phyloP scores from a whole-genome alignment of 2,888 invertebrate genomes.

The Brachypterus glaber region DNA sequence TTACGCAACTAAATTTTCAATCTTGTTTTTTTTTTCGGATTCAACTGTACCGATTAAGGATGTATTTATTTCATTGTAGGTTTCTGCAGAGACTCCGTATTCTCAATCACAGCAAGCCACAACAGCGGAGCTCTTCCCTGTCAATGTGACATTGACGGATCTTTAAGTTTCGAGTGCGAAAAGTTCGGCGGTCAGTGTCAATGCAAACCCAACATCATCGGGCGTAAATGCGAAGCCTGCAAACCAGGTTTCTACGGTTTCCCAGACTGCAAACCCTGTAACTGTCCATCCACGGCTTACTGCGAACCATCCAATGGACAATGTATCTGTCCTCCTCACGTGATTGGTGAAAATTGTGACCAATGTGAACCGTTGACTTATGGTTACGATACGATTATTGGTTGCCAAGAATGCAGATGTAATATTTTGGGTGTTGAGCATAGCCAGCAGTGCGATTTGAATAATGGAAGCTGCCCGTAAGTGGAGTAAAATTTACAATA shows the following conservation, averaged over 20 bases:
- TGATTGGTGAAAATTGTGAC: conserved; percentile 83
- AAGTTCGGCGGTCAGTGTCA: conserved; percentile 94
- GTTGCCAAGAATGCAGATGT: conserved; percentile 93
- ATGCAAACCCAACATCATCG: conserved; percentile 88
- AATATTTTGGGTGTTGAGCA: conserved; percentile 69
- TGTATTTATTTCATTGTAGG: conserved; percentile 44
- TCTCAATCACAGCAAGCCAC: conserved; percentile 89
- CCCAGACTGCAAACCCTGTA: conserved; percentile 84
- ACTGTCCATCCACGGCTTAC: conserved; percentile 73
- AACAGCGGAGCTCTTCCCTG: conserved; percentile 89
- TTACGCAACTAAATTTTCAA: no score
- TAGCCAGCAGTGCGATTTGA: conserved; percentile 77
- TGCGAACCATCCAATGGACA: conserved; percentile 64
- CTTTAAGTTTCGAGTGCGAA: conserved; percentile 78
- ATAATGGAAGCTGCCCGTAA: conserved; percentile 77
- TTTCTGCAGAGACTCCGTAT: conserved; percentile 85
- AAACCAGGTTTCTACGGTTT: conserved; percentile 91
- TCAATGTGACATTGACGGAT: conserved; percentile 81
- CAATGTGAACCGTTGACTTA: conserved; percentile 81
- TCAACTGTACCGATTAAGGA: no score
- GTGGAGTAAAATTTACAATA: no score
- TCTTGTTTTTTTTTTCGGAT: no score
- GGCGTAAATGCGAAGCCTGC: conserved; percentile 72
- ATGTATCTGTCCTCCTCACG: conserved; percentile 87
- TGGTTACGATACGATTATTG: conserved; percentile 87